Percentiles rank a stretch among this genome's conserved stretches.
These are phyloP conservation scores for Artibeus jamaicensis DNA, from an alignment of 2,797 vertebrate species.

Conservation along the genomic window DNA sequence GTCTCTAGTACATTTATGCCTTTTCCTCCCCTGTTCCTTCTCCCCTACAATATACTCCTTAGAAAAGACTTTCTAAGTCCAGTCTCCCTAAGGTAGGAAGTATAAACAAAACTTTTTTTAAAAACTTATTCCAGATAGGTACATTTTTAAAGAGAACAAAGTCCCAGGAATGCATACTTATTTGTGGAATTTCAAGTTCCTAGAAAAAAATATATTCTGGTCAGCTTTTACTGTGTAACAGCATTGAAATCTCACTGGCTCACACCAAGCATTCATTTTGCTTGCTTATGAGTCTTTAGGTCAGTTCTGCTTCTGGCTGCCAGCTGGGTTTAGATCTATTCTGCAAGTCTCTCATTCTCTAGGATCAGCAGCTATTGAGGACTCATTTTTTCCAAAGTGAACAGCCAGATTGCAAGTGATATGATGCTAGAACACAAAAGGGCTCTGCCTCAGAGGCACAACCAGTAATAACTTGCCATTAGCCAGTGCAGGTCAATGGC, in stretches of 20 bases:
- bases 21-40: not conserved
- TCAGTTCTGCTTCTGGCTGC: not conserved
- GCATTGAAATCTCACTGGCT: not conserved
- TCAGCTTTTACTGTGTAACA: not conserved
- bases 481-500: not conserved
- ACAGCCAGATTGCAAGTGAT: not conserved
- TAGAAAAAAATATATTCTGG: conserved; percentile 2
- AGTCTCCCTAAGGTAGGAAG: not conserved
- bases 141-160: not conserved
- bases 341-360: not conserved
- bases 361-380: not conserved
- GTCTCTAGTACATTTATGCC: not conserved
- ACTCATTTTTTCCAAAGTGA: not conserved
- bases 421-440: not conserved
- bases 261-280: not conserved
- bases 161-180: not conserved
- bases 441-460: not conserved
- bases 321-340: not conserved
- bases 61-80: not conserved
- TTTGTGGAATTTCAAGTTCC: not conserved
- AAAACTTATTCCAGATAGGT: not conserved
- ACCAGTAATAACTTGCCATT: not conserved
- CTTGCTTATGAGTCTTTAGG: not conserved
- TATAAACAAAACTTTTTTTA: not conserved
- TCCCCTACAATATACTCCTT: not conserved